phyloP scores from a whole-genome alignment of 64 coral and sea anemone genomes.

The Porites australiensis region DNA sequence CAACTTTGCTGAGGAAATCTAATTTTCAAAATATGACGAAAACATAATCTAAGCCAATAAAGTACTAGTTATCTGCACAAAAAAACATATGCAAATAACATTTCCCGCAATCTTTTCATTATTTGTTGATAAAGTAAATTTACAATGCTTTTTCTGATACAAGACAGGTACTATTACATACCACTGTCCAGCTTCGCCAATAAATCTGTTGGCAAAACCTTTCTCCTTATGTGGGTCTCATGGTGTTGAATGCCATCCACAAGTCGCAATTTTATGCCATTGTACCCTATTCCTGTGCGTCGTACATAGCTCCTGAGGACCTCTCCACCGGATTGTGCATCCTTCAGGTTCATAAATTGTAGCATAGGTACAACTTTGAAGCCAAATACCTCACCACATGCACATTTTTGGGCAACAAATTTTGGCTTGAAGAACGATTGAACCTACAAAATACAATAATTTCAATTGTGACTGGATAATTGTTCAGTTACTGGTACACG shows the following conservation, averaged over 20 bases:
- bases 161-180: neutral
- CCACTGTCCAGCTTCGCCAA: constrained; percentile 30
- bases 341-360: neutral
- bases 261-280: constrained; percentile 15
- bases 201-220: constrained; percentile 9
- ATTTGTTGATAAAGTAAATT: neutral
- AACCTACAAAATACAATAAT: neutral
- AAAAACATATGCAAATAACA: too few species aligned
- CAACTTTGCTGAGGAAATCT: too few species aligned
- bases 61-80: too few species aligned
- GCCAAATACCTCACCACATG: neutral
- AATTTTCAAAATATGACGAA: too few species aligned
- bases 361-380: constrained; percentile 19
- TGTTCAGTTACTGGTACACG: neutral
- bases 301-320: neutral
- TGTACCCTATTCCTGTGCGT: constrained; percentile 5
- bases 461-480: neutral
- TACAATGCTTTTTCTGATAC: neutral
- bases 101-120: too few species aligned
- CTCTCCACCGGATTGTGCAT: neutral
- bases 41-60: too few species aligned
- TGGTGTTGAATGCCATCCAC: constrained; percentile 6
- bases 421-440: constrained; percentile 15
- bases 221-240: constrained; percentile 15
- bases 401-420: constrained; percentile 12